Evolutionary conservation across 1,140 invertebrate genomes (phyloP).

Genomic region (Zaprionus kolodkinae): DNA sequence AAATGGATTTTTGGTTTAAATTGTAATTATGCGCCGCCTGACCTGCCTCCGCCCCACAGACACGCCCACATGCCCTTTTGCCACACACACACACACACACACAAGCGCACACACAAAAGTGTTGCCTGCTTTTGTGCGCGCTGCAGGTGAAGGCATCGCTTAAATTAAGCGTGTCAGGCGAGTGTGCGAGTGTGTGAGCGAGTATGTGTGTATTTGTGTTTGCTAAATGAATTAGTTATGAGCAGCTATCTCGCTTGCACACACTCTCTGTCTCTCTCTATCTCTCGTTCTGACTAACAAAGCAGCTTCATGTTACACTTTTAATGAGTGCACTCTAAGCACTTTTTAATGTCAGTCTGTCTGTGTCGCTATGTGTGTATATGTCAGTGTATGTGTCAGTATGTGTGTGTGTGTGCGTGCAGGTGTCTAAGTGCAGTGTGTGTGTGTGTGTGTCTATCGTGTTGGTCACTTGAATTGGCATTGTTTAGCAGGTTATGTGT

Average conservation of each 20-base stretch:
- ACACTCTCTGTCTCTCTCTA: slow-evolving; percentile 5
- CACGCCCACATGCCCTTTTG: slow-evolving; percentile 20
- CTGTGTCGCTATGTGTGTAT: slow-evolving; percentile 5
- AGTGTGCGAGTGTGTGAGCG: neutral
- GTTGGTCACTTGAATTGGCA: slow-evolving; percentile 36
- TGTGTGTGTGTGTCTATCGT: slow-evolving; percentile 17
- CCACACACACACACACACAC: neutral
- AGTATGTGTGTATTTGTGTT: slow-evolving; percentile 41
- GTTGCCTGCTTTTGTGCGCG: slow-evolving; percentile 49
- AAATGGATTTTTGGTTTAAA: slow-evolving; percentile 81
- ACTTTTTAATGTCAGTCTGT: slow-evolving; percentile 48
- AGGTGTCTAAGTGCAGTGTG: slow-evolving; percentile 2
- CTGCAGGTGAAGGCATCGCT: slow-evolving; percentile 48
- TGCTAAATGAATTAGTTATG: slow-evolving; percentile 79
- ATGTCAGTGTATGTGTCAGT: slow-evolving; percentile 25
- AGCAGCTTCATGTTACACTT: slow-evolving; percentile 66
- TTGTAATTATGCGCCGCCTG: slow-evolving; percentile 70
- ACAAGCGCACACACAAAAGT: slow-evolving; percentile 35
- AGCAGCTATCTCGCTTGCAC: slow-evolving; percentile 36
- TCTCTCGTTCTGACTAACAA: slow-evolving; percentile 16
- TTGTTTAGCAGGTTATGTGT: slow-evolving; percentile 34
- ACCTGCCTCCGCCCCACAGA: slow-evolving; percentile 9
- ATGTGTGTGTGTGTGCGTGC: slow-evolving; percentile 19
- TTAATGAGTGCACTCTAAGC: slow-evolving; percentile 75
- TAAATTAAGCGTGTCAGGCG: slow-evolving; percentile 39